Conservation (phyloP, 1,140 invertebrate genomes). For the Venturia canescens region DNA sequence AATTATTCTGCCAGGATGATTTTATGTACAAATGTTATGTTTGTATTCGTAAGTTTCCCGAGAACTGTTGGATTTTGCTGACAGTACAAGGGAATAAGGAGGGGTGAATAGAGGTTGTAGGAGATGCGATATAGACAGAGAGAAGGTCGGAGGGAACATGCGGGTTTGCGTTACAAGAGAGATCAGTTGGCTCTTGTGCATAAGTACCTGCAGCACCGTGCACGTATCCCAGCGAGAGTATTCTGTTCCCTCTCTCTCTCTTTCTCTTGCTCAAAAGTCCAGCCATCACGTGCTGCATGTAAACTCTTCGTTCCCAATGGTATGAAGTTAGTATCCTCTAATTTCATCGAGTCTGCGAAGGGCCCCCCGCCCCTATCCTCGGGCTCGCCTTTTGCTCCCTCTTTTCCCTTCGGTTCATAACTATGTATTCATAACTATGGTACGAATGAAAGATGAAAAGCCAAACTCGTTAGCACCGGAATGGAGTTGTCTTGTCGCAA, state of each 20-base stretch:
- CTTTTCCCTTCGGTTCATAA: not conserved
- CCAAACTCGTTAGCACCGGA: constrained; percentile 48
- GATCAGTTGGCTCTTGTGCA: constrained; percentile 8
- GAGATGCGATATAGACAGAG: not conserved
- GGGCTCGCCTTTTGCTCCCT: not conserved
- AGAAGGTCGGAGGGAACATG: constrained; percentile 32
- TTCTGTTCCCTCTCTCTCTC: not conserved
- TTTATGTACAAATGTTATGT: not conserved
- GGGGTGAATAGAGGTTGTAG: not conserved
- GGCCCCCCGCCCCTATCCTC: not conserved
- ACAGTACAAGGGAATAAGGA: not conserved
- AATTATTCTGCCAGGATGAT: constrained; percentile 6
- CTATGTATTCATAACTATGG: not conserved
- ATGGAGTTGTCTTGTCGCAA: constrained; percentile 47
- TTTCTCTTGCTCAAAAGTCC: not conserved
- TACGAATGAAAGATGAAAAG: constrained; percentile 42
- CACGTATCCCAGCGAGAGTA: constrained; percentile 36
- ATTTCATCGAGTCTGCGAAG: constrained; percentile 40
- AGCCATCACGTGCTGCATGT: not conserved
- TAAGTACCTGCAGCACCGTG: constrained; percentile 17
- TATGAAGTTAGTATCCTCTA: constrained; percentile 40
- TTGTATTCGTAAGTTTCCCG: constrained; percentile 9
- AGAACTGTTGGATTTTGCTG: constrained; percentile 3
- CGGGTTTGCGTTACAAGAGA: constrained; percentile 32
- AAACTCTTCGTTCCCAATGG: constrained; percentile 42